Evolutionary conservation across 2,797 vertebrate genomes (phyloP).

Genomic region (Sebastes iracundus): DNA sequence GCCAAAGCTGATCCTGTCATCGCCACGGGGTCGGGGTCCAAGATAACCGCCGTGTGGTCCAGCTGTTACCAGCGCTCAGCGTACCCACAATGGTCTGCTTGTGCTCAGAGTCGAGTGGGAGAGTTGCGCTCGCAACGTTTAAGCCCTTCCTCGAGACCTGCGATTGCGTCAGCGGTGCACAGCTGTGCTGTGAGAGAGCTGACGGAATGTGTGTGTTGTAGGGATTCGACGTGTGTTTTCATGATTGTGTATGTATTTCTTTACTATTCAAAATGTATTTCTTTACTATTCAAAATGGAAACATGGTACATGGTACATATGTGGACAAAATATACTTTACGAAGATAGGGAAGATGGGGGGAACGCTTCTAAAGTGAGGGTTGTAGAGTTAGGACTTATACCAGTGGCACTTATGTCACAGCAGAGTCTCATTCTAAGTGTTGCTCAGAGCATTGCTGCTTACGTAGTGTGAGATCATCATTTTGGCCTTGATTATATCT

Average conservation of each 20-base stretch:
- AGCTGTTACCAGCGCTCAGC: constrained; percentile 70
- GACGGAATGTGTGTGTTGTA: background rate
- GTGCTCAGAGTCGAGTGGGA: constrained; percentile 43
- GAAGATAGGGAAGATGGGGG: background rate
- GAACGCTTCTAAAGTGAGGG: background rate
- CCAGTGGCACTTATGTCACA: background rate
- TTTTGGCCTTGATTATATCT: background rate
- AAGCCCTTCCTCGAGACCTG: constrained; percentile 45
- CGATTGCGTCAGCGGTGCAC: constrained; percentile 54
- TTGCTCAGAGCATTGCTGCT: background rate
- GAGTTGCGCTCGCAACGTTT: constrained; percentile 33
- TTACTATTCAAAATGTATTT: background rate
- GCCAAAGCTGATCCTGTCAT: constrained; percentile 72
- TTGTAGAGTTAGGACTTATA: background rate
- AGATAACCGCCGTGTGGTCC: constrained; percentile 62
- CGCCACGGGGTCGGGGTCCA: constrained; percentile 42
- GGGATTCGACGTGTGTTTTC: background rate
- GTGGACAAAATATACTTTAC: background rate
- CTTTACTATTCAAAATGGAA: background rate
- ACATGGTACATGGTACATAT: too few species aligned
- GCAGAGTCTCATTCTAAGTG: background rate
- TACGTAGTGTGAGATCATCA: background rate
- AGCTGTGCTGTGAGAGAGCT: constrained; percentile 57
- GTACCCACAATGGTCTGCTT: constrained; percentile 65
- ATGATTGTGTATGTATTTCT: background rate